phyloP scores from a whole-genome alignment of 1,140 invertebrate genomes.

The Meloidogyne exigua region DNA sequence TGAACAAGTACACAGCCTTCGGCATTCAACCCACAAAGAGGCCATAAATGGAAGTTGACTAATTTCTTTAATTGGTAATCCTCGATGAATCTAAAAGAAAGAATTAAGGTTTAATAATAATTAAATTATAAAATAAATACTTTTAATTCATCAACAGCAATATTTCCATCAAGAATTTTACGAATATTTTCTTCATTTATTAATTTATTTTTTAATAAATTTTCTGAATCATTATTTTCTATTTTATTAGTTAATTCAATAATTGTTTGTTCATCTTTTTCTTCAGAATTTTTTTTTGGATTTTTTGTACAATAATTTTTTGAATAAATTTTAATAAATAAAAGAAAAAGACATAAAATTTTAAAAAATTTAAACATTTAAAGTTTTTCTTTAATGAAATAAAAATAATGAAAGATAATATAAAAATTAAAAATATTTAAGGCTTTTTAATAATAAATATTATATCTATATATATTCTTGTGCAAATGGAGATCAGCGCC shows the following conservation, averaged over 20 bases:
- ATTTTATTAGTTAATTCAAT: constrained; percentile 3
- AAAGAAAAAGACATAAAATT: neutral
- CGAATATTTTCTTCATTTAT: constrained; percentile 1
- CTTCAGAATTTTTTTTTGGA: neutral
- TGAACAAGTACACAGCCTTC: constrained; percentile 17
- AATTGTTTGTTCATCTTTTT: neutral
- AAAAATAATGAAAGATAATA: neutral
- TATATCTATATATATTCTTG: too few relatives aligned
- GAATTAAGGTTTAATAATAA: neutral
- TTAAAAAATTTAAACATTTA: neutral
- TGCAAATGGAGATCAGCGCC: neutral
- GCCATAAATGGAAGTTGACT: constrained; percentile 19
- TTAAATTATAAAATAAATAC: neutral
- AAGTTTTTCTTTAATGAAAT: too few relatives aligned
- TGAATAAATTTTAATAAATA: neutral
- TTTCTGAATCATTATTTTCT: neutral
- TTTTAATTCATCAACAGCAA: neutral
- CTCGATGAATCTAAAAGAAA: constrained; percentile 28
- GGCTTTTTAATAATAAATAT: neutral
- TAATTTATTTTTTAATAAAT: neutral
- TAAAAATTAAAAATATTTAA: neutral
- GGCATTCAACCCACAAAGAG: constrained; percentile 8
- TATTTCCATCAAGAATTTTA: neutral
- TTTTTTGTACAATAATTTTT: constrained; percentile 1
- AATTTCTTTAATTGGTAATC: neutral